Evolutionary conservation across 2,113 vertebrate genomes (phyloP).

Genomic region (Oxygymnocypris stewartii): DNA sequence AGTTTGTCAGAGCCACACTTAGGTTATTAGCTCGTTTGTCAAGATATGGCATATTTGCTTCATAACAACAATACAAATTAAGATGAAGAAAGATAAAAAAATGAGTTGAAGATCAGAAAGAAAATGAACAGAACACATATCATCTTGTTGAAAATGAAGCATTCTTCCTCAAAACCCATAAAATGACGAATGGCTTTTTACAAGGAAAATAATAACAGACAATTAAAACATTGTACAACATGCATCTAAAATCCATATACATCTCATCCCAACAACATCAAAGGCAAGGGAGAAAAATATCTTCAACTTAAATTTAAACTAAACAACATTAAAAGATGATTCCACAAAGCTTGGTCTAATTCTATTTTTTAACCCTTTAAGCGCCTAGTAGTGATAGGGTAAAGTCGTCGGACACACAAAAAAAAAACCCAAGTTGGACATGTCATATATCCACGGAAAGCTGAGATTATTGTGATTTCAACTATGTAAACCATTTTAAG

Average conservation of each 20-base stretch:
- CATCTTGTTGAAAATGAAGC: not conserved
- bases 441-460: too few species aligned
- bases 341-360: not conserved
- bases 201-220: not conserved
- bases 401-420: too few species aligned
- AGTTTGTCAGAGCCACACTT: conserved; percentile 6
- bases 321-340: not conserved
- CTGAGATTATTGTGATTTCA: too few species aligned
- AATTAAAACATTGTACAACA: not conserved
- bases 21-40: not conserved
- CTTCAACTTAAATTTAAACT: not conserved
- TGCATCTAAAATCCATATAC: not conserved
- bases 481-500: too few species aligned
- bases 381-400: too few species aligned
- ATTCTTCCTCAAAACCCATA: not conserved
- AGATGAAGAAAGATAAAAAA: not conserved
- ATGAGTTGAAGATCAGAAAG: not conserved
- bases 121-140: not conserved
- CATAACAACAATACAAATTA: not conserved
- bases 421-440: too few species aligned
- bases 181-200: not conserved
- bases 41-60: not conserved
- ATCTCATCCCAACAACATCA: not conserved
- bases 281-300: not conserved
- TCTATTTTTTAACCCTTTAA: not conserved